Conservation (phyloP, 2,113 vertebrate genomes). For the Camelus bactrianus region DNA sequence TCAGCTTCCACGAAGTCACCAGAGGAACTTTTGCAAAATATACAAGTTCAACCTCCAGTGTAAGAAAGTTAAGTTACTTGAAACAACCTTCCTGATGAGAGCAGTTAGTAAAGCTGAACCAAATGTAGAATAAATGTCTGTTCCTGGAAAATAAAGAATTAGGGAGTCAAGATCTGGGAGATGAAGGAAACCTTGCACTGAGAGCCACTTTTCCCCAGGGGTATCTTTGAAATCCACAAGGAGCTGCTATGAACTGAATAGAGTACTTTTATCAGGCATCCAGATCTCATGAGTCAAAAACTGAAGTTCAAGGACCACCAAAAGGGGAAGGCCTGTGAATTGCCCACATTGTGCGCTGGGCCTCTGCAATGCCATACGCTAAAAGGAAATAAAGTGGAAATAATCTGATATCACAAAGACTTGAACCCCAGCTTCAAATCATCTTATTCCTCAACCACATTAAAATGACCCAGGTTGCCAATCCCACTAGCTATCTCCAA, state of each 20-base stretch:
- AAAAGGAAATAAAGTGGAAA: background rate
- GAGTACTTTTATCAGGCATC: background rate
- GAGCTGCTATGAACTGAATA: background rate
- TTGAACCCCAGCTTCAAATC: background rate
- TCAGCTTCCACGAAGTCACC: background rate
- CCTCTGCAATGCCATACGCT: background rate
- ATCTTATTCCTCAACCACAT: background rate
- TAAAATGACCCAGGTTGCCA: background rate
- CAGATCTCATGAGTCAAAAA: background rate
- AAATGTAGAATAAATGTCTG: background rate
- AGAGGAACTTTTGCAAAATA: conserved; percentile 23
- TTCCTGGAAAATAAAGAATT: background rate
- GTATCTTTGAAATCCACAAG: background rate
- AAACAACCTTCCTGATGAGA: background rate
- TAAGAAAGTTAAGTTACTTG: background rate
- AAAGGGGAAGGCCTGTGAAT: background rate
- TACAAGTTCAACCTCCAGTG: background rate
- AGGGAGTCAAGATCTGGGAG: background rate
- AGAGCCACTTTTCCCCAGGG: background rate
- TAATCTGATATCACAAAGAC: background rate
- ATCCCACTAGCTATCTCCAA: background rate
- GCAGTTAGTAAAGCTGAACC: background rate
- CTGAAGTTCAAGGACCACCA: background rate
- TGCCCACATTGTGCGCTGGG: background rate
- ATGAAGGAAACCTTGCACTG: background rate